Evolutionary conservation across 2,797 vertebrate species (phyloP), one percentile per base, ranked within the genome.

Genomic region (Helarctos malayanus): DNA sequence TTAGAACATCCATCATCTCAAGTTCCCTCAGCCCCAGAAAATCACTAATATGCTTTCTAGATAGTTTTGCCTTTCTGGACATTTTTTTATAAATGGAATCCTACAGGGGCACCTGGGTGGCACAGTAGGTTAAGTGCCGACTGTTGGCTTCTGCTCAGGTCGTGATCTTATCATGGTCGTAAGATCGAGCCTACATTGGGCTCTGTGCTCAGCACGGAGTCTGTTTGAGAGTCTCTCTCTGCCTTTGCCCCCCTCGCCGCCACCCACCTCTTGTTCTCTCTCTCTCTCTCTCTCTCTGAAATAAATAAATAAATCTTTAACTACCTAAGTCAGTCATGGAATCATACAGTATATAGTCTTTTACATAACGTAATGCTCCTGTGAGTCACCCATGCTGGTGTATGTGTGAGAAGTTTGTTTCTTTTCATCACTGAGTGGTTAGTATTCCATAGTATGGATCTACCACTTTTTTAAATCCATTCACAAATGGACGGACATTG

Each of bases 51-150:
- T 73, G 27, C 76, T 89, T 82, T 45, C 56, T 82, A 35, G 47
- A 45, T 73, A 75, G 29, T 85, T 85, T 94, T 82, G 15, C 18
- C 57, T 96, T 89, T 75, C 35, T 75, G 21, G 15, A 95, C 38
- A 18, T 75, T 61, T 75, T 81, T 81, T 86, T 75, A 32, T 69
- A 82, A 71, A 9, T 91, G 21, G 38, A 68, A 68, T 68, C 65
- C 21, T 35, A 68, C n/a, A 68, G 65, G 65, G 18, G 4, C 18
- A 21, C n/a, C n/a, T 35, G n/a, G 9, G n/a, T 11, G 18, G n/a
- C 65, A 68, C 9, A 19, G 65, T 68, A 68, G n/a, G n/a, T 68
- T 68, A 68, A 68, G 18, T 2, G 4, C n/a, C 0, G 2, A 35
- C 65, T 35, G 3, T 21, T 35, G 65, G 65, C 65, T 68, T 35